These are phyloP conservation scores for Aricia artaxerxes DNA, from an alignment of 2,888 invertebrate species.

Conservation along the genomic window DNA sequence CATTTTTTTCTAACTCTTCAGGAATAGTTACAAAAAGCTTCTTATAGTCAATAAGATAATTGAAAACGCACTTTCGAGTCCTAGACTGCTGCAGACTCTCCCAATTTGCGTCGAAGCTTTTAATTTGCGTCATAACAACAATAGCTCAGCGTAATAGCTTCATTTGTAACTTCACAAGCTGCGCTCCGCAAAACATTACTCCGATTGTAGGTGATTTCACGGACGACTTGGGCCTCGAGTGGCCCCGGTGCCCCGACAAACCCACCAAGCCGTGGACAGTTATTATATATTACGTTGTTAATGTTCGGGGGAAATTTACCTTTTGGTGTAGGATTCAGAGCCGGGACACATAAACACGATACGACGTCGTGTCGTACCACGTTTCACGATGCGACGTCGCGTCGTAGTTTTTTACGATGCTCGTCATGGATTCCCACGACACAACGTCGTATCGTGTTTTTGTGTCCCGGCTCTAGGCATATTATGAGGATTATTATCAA, in stretches of 20 bases:
- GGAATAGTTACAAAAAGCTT: no score
- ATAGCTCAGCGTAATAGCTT: constrained; percentile 15
- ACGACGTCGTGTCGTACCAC: no score
- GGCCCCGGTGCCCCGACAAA: not conserved
- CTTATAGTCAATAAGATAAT: no score
- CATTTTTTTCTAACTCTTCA: no score
- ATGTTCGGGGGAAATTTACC: not conserved
- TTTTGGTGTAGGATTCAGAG: not conserved
- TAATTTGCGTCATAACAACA: constrained; percentile 18
- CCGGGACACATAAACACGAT: no score
- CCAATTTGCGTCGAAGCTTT: not conserved
- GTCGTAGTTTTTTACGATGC: no score
- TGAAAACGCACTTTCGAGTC: no score
- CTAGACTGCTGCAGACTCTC: not conserved
- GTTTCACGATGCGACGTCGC: no score
- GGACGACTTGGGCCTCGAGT: constrained; percentile 14
- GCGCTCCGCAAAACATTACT: constrained; percentile 21
- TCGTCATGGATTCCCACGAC: no score
- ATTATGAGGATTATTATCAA: no score
- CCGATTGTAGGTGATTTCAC: constrained; percentile 23
- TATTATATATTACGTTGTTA: constrained; percentile 11
- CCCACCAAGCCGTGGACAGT: constrained; percentile 17
- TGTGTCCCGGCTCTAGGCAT: no score
- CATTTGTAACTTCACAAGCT: constrained; percentile 18
- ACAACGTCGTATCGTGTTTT: no score